Conservation (phyloP, 2,113 vertebrate genomes). For the Aphelocoma coerulescens region DNA sequence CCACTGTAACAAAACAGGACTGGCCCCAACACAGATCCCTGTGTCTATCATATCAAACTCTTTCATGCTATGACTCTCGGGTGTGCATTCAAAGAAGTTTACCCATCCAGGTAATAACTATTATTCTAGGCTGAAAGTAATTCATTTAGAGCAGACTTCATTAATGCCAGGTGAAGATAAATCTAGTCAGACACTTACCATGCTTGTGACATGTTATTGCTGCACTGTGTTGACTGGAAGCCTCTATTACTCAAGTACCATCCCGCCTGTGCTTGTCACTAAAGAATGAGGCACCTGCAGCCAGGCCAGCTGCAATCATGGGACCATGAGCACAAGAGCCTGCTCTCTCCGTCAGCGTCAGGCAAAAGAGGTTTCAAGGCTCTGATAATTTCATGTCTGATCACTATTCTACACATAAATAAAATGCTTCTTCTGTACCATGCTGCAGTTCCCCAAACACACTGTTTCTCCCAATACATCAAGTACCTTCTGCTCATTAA, state of each 20-base stretch:
- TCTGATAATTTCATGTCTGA: not conserved
- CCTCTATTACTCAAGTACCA: not conserved
- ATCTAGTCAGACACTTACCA: not conserved
- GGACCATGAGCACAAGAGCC: not conserved
- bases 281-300: not conserved
- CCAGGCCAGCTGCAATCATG: not conserved
- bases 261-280: not conserved
- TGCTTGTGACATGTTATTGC: not conserved
- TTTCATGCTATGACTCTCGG: not conserved
- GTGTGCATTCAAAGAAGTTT: not conserved
- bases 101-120: not conserved
- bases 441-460: not conserved
- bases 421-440: not conserved
- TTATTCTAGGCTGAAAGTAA: not conserved
- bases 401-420: not conserved
- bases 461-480: not conserved
- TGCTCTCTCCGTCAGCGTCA: not conserved
- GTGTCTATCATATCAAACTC: not conserved
- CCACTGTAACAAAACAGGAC: no score
- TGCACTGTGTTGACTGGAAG: not conserved
- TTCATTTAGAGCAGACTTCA: not conserved
- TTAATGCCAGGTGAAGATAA: not conserved
- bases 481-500: not conserved
- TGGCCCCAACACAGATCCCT: not conserved
- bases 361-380: not conserved